A percentile compares a stretch with the other conserved stretches of the same genome.
Conservation (phyloP, 2,113 vertebrate genomes). For the Henicopernis longicauda region DNA sequence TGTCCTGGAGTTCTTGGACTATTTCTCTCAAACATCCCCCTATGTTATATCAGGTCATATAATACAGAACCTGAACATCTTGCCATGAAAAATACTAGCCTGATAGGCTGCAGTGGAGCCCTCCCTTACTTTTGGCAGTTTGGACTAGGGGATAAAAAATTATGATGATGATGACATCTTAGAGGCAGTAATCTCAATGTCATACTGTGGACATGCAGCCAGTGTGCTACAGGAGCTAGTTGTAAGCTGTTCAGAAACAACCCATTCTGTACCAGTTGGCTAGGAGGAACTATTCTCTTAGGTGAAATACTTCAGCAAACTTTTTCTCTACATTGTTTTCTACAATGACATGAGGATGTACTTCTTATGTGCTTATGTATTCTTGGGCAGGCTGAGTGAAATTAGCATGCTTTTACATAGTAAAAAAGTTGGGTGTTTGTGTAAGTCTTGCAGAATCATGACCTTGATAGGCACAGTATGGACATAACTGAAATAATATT, state of each 20-base stretch:
- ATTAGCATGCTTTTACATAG: background rate
- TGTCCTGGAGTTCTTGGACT: background rate
- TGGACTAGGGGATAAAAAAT: background rate
- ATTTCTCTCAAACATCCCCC: background rate
- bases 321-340: background rate
- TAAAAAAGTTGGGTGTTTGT: background rate
- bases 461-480: background rate
- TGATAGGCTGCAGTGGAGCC: background rate
- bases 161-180: rapidly evolving
- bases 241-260: background rate
- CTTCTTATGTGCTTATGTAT: background rate
- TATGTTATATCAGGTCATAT: background rate
- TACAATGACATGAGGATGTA: background rate
- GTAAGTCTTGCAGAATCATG: background rate
- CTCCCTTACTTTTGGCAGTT: background rate
- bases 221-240: background rate
- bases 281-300: background rate
- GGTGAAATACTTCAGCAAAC: background rate
- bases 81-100: background rate
- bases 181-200: background rate
- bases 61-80: background rate
- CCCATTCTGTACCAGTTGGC: background rate
- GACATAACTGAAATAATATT: background rate
- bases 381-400: background rate
- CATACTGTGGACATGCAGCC: background rate